A percentile compares a stretch with the other conserved stretches of the same genome.
phyloP scores from a whole-genome alignment of 2,888 invertebrate genomes.

The Pecten maximus region DNA sequence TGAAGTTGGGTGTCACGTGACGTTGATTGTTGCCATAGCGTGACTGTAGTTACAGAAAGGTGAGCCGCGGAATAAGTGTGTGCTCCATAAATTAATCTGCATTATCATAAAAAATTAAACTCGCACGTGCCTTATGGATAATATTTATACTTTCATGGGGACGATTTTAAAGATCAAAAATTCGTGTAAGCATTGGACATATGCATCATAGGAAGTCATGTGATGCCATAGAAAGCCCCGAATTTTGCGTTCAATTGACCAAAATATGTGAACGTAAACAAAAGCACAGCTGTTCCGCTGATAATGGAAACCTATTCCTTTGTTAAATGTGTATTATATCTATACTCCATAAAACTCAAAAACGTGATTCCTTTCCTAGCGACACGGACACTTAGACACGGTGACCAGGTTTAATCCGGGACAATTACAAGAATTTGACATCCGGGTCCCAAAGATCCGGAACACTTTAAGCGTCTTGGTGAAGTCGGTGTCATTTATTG shows the following conservation, averaged over 20 bases:
- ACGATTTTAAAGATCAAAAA: neutral
- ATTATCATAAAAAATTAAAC: no score
- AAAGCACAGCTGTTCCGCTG: neutral
- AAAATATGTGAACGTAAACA: neutral
- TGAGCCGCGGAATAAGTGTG: no score
- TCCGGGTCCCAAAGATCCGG: constrained; percentile 28
- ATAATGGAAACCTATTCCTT: neutral
- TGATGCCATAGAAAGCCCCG: neutral
- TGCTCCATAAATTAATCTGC: no score
- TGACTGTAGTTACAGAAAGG: no score
- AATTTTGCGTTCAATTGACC: neutral
- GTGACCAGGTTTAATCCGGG: constrained; percentile 3
- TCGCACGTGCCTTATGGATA: neutral
- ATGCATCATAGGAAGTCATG: neutral
- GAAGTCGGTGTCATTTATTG: constrained; percentile 22
- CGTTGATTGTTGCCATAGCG: no score
- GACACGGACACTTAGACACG: constrained; percentile 8
- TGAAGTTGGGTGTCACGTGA: no score
- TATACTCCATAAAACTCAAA: neutral
- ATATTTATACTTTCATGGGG: neutral
- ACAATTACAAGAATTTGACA: constrained; percentile 33
- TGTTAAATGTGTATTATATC: neutral
- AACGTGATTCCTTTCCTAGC: neutral
- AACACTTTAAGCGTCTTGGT: constrained; percentile 1
- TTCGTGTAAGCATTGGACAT: neutral